Conservation (phyloP, 2,888 invertebrate genomes). For the Apotomis capreana region DNA sequence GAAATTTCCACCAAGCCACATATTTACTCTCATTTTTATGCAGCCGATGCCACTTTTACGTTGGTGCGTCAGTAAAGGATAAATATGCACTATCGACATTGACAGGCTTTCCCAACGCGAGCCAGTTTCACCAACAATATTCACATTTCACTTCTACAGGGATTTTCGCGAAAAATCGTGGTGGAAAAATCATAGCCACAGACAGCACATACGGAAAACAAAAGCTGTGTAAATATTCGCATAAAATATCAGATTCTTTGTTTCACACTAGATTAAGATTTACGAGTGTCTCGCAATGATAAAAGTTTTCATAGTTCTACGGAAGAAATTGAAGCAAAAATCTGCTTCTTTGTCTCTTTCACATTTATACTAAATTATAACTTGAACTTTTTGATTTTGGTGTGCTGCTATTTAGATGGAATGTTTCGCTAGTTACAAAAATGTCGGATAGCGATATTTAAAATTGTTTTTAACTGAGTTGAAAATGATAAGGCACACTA, state of each 20-base stretch:
- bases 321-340: conserved; percentile 3
- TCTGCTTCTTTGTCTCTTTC: too few relatives aligned
- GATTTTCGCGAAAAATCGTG: conserved; percentile 35
- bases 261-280: conserved; percentile 39
- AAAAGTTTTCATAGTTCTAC: conserved; percentile 28
- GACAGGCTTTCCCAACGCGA: conserved; percentile 40
- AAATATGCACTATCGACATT: conserved; percentile 43
- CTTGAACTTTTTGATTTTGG: background rate
- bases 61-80: conserved; percentile 24
- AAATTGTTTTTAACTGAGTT: conserved; percentile 1
- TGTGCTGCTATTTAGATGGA: background rate
- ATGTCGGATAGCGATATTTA: background rate
- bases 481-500: conserved; percentile 11
- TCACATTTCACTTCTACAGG: conserved; percentile 34
- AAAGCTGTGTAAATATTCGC: conserved; percentile 38
- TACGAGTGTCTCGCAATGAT: conserved; percentile 19
- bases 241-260: conserved; percentile 33
- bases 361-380: background rate
- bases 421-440: background rate
- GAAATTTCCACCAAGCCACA: background rate
- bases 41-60: conserved; percentile 32
- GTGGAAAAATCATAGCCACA: conserved; percentile 29
- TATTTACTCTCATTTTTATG: conserved; percentile 33
- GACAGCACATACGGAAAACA: conserved; percentile 27
- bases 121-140: conserved; percentile 39